Conservation (phyloP, 2,113 vertebrate species). For the Herpetotheres cachinnans region DNA sequence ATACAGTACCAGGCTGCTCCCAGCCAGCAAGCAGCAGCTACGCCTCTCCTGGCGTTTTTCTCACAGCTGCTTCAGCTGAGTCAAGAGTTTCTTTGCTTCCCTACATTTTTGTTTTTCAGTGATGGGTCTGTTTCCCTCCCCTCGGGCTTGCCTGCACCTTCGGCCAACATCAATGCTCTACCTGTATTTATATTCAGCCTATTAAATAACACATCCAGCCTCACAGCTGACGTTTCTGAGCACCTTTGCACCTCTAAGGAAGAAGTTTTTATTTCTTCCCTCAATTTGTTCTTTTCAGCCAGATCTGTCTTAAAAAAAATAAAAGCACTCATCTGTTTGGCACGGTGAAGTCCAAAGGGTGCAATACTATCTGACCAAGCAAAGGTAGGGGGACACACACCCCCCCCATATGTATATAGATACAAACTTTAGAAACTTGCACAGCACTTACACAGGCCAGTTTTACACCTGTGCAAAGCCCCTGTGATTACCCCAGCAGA, state of each 20-base stretch:
- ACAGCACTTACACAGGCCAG: neutral
- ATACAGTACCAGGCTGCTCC: neutral
- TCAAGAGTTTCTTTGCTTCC: neutral
- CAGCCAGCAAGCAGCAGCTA: neutral
- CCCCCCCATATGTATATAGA: neutral
- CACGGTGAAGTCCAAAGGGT: neutral
- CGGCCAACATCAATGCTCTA: neutral
- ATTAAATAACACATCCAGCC: neutral
- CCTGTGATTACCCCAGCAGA: rapidly evolving
- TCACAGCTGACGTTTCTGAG: neutral
- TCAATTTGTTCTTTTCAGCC: neutral
- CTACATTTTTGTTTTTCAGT: neutral
- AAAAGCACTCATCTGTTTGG: neutral
- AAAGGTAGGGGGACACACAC: neutral
- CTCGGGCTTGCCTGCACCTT: neutral
- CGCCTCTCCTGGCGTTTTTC: neutral
- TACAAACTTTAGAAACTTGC: neutral
- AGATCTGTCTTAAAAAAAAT: neutral
- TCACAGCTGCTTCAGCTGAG: neutral
- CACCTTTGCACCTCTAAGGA: neutral
- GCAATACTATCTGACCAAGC: neutral
- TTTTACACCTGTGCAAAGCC: neutral
- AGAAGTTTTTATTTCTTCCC: neutral
- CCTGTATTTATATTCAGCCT: neutral
- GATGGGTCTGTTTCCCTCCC: neutral